Conservation (phyloP, 2,113 vertebrate genomes). For the Labeo catla region DNA sequence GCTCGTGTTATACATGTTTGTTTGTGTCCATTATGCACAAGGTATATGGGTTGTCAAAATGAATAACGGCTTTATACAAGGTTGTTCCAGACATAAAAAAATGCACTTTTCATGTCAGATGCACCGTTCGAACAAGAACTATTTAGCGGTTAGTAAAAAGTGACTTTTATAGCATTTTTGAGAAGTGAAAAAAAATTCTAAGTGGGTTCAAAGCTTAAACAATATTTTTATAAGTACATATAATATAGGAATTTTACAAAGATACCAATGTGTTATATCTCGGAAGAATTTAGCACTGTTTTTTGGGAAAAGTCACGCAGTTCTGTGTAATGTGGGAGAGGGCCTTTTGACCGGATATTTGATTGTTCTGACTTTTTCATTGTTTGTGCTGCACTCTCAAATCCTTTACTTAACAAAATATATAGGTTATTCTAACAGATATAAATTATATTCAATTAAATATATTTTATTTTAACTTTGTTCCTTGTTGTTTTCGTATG, state of each 20-base stretch:
- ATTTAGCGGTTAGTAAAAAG: not conserved
- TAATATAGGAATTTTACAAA: not conserved
- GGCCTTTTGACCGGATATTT: constrained; percentile 14
- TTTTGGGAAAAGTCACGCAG: not conserved
- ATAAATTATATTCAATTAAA: not conserved
- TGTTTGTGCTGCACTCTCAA: not conserved
- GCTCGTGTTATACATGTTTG: constrained; percentile 6
- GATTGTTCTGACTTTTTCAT: constrained; percentile 9
- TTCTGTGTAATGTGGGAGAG: not conserved
- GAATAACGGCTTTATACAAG: not conserved
- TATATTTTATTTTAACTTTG: not conserved
- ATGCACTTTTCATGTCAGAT: not conserved
- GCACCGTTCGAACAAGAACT: not conserved
- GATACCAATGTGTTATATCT: not conserved
- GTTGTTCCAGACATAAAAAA: not conserved
- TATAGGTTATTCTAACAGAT: not conserved
- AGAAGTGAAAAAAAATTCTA: no score
- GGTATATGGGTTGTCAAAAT: constrained; percentile 8
- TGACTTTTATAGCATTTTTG: not conserved
- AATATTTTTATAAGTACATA: no score
- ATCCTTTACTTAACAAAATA: not conserved
- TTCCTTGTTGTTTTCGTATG: not conserved
- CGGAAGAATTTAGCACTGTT: not conserved
- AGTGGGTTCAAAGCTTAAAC: not conserved
- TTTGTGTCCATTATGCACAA: constrained; percentile 7